These are phyloP conservation scores for Presbytis comata DNA, from an alignment of 2,797 vertebrate species.

Conservation along the genomic window DNA sequence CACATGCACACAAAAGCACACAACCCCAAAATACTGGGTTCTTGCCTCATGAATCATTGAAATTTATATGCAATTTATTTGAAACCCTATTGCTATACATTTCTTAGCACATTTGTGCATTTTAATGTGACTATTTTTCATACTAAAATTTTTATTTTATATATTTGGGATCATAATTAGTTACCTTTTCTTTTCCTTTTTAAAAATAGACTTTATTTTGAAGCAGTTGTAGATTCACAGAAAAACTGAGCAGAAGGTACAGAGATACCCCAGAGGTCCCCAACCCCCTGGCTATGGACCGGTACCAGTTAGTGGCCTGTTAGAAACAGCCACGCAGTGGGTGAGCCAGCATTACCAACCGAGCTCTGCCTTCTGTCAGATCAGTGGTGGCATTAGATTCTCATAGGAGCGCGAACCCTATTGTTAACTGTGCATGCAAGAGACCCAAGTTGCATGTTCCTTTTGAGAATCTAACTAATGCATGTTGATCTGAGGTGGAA, in stretches of 20 bases:
- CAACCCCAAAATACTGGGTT: fast-evolving
- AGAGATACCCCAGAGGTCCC: not conserved
- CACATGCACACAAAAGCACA: fast-evolving
- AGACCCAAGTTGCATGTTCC: fast-evolving
- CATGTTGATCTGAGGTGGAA: too few species aligned
- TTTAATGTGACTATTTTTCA: not conserved
- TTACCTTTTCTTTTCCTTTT: not conserved
- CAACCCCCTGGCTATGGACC: fast-evolving
- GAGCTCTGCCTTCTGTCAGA: fast-evolving
- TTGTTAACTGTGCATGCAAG: too few species aligned
- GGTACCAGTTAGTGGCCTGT: fast-evolving
- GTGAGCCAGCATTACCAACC: fast-evolving
- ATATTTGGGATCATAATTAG: not conserved
- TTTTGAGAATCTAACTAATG: fast-evolving
- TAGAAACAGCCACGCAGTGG: fast-evolving
- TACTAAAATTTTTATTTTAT: not conserved
- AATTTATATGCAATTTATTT: not conserved
- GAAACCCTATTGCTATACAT: not conserved
- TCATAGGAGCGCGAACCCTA: fast-evolving
- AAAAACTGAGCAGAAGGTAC: not conserved
- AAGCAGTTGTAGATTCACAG: not conserved
- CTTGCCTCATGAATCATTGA: not conserved
- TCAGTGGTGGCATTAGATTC: too few species aligned
- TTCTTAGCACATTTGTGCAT: not conserved
- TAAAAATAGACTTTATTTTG: not conserved